Conservation (phyloP, 2,797 vertebrate species). For the Propithecus perrieri region DNA sequence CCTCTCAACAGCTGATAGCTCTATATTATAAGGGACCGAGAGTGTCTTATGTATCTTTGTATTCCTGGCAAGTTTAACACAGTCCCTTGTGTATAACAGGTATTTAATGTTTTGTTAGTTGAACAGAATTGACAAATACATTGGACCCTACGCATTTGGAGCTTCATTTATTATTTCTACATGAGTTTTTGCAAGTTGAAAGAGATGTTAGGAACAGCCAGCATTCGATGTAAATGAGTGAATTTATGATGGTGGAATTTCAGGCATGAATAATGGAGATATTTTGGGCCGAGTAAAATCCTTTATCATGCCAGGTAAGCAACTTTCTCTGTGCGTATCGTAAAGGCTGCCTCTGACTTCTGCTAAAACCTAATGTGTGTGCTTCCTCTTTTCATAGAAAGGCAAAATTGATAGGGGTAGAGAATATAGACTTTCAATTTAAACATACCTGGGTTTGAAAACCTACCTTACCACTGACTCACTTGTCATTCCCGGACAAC, state of each 20-base stretch:
- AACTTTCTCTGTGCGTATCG: not conserved
- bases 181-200: slow-evolving; percentile 39
- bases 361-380: not conserved
- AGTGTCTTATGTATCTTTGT: not conserved
- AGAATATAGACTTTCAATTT: not conserved
- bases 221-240: not conserved
- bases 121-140: slow-evolving; percentile 17
- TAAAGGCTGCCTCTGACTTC: not conserved
- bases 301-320: not conserved
- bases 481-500: not conserved
- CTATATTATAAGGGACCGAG: not conserved
- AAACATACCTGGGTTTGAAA: not conserved
- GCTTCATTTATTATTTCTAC: slow-evolving; percentile 45
- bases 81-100: not conserved
- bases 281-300: not conserved
- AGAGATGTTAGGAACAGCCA: not conserved
- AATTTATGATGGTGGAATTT: not conserved
- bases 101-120: slow-evolving; percentile 36
- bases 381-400: not conserved
- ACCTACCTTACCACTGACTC: not conserved
- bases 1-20: too few species aligned
- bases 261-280: not conserved
- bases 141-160: not conserved
- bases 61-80: not conserved
- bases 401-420: not conserved